Evolutionary conservation across 2,888 invertebrate genomes (phyloP).

Genomic region (Bombylius major): DNA sequence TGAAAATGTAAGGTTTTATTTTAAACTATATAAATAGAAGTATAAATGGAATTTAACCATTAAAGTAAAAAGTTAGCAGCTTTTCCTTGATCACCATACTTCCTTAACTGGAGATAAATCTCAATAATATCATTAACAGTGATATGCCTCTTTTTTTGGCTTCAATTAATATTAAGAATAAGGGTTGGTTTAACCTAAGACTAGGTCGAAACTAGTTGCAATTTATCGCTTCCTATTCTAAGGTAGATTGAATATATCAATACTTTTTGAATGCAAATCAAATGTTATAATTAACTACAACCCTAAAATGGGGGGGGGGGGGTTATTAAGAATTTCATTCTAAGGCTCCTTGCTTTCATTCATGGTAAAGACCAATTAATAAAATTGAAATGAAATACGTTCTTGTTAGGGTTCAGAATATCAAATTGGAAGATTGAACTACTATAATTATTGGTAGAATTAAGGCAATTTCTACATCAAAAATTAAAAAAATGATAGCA

Average conservation of each 20-base stretch:
- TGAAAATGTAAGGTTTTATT: slow-evolving; percentile 53
- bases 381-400: slow-evolving; percentile 41
- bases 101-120: slow-evolving; percentile 45
- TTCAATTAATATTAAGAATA: slow-evolving; percentile 36
- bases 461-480: slow-evolving; percentile 58
- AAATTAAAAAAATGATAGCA: slow-evolving; percentile 57
- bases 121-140: slow-evolving; percentile 52
- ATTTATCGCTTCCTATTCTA: slow-evolving; percentile 38
- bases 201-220: slow-evolving; percentile 44
- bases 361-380: slow-evolving; percentile 41
- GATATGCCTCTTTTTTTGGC: slow-evolving; percentile 45
- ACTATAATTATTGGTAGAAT: slow-evolving; percentile 45
- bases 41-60: slow-evolving; percentile 37
- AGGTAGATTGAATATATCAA: slow-evolving; percentile 29
- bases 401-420: slow-evolving; percentile 22
- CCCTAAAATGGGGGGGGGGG: slow-evolving; percentile 27
- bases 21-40: slow-evolving; percentile 52
- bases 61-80: slow-evolving; percentile 52
- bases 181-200: slow-evolving; percentile 31
- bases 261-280: slow-evolving; percentile 40
- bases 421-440: slow-evolving; percentile 27
- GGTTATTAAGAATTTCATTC: slow-evolving; percentile 38
- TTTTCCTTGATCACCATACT: slow-evolving; percentile 42
- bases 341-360: slow-evolving; percentile 49
- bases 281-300: slow-evolving; percentile 39